Base-by-base conservation (phyloP, 2,797 vertebrate species). In the Amazonetta brasiliensis region DNA sequence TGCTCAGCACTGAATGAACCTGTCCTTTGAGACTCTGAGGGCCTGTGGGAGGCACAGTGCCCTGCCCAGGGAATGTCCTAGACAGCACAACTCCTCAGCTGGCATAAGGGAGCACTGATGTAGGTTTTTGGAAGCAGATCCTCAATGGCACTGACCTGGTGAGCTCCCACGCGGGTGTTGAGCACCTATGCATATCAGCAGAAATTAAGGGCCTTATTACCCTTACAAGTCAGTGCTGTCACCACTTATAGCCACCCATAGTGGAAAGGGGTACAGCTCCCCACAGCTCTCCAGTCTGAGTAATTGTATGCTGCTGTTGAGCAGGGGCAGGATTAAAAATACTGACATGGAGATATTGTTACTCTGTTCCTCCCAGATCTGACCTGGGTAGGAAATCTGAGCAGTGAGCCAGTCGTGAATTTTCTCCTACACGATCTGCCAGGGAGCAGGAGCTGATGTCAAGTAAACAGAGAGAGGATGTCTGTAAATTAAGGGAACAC, bases 401-500 rank as follows among this genome's bases (percentile, higher is more conserved):
- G 74, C 21, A 73, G 58, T 89, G 54, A 94, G 33, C 67, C 41
- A 19, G 48, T 28, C 82, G 59, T 71, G 80, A 91, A 67, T 91
- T 90, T 84, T 50, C 71, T 91, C 72, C 69, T 76, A 23, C 9
- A 1, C 41, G 31, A 46, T 25, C 60, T 93, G 58, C 66, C 92
- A 90, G 64, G 87, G 83, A 94, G 62, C 50, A 52, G 74, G 37
- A 88, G 74, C 76, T 94, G 83, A 54, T 95, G 92, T 92, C 89
- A 85, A 50, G 67, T 74, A 93, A 96, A 92, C 72, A 69, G 78
- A 82, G 69, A 62, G 74, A 89, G 23, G 46, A 63, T 78, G 89
- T 72, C 87, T 84, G 89, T 87, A 90, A 91, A 88, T 93, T 93
- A 93, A 94, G 78, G 83, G 74, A 96, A 92, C 73, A 62, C 81